Evolutionary conservation across 2,888 invertebrate species (phyloP), one percentile per base, ranked within the genome.

Genomic region (Trichacis sp.): DNA sequence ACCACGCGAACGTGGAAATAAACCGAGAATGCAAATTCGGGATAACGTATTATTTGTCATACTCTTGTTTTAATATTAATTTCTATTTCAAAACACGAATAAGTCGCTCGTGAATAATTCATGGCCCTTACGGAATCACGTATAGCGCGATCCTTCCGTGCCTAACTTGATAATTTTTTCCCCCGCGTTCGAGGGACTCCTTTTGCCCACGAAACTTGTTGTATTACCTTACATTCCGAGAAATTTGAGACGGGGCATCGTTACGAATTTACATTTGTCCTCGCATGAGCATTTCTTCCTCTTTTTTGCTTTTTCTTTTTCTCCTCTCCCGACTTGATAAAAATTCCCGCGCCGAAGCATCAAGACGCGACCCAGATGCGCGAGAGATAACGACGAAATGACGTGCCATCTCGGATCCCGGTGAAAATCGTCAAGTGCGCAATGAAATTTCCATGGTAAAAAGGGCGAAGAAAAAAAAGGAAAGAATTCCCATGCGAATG

Each of bases 51-150:
- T 19, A 12, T 45, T 45, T 24, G 24, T 47, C 29, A 19, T 24
- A 24, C 24, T 47, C 29, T 29, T 29, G 24, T 47, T 24, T 47
- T n/a, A 24, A 47, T 15, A 47, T 47, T 8, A 24, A 47, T 47
- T 14, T 47, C 29, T 47, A 24, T 29, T 47, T 47, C 24, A 47
- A 47, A 47, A 47, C 40, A 40, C 40, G 40, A 40, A 15, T 15
- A 15, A 40, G 40, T 40, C 40, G 40, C 40, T 40, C 40, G 40
- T 40, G 40, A 40, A 40, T 40, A 40, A 40, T 40, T 40, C 40
- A 40, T 40, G 40, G 12, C 24, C 24, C 40, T 40, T 40, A 14
- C 40, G 40, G 40, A 40, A 40, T 40, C 40, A 40, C 40, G 15
- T 40, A n/a, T 40, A 15, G 33, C 33, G 33, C 33, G 33, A n/a